Conservation (phyloP, 2,797 vertebrate genomes). For the Ctenopoma kingsleyae region DNA sequence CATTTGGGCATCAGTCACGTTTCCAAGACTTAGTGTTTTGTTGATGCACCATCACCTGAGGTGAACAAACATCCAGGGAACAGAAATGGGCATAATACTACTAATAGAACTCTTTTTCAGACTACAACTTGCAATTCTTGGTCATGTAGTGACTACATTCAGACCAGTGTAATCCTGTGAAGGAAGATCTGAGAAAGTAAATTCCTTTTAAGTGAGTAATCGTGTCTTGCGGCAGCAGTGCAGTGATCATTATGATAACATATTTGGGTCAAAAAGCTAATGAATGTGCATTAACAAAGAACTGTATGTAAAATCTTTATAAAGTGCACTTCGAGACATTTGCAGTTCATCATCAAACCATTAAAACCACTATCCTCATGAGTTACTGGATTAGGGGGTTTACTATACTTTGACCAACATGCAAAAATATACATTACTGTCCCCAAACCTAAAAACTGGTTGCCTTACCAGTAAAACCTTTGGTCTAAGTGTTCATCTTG, state of each 20-base stretch:
- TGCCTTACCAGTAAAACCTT: background rate
- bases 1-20: slow-evolving; percentile 56
- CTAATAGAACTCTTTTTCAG: slow-evolving; percentile 41
- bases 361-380: slow-evolving; percentile 29
- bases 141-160: slow-evolving; percentile 19
- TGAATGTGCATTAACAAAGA: slow-evolving; percentile 71
- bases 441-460: slow-evolving; percentile 21
- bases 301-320: slow-evolving; percentile 24
- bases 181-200: slow-evolving; percentile 63
- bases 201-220: slow-evolving; percentile 71
- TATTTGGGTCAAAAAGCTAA: slow-evolving; percentile 72
- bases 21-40: slow-evolving; percentile 40
- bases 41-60: slow-evolving; percentile 27
- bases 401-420: slow-evolving; percentile 29
- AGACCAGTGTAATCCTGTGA: slow-evolving; percentile 45
- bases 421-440: slow-evolving; percentile 48
- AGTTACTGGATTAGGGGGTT: slow-evolving; percentile 16
- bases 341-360: slow-evolving; percentile 41
- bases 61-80: slow-evolving; percentile 27
- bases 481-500: slow-evolving; percentile 25
- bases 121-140: slow-evolving; percentile 19
- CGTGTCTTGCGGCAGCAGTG: slow-evolving; percentile 45
- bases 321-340: slow-evolving; percentile 35
- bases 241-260: slow-evolving; percentile 65
- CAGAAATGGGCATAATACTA: slow-evolving; percentile 31